Percentiles rank a stretch among this genome's conserved stretches.
Evolutionary conservation across 2,888 invertebrate species (phyloP).

Genomic region (Anoncus sp.): DNA sequence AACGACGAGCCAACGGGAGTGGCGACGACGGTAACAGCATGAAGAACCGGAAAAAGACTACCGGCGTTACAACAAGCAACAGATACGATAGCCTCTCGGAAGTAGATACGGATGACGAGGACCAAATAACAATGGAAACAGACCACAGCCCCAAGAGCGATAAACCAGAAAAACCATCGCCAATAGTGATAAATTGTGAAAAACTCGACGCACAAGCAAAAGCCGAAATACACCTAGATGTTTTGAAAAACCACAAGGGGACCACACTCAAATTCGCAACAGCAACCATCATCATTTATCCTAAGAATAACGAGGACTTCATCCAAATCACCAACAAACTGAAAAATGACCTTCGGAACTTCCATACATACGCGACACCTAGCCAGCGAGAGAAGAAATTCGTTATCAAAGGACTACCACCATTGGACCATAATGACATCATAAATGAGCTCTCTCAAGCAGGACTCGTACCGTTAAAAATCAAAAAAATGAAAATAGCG

Average conservation of each 20-base stretch:
- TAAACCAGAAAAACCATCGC: not conserved
- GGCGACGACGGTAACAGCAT: too few species aligned
- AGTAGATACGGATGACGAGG: not conserved
- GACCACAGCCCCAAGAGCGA: not conserved
- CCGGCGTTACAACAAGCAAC: too few species aligned
- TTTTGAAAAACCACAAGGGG: too few species aligned
- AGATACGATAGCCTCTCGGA: not conserved
- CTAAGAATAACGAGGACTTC: not conserved
- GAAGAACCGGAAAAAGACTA: too few species aligned
- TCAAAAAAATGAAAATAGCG: not conserved
- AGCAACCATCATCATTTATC: not conserved
- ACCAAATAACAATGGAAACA: not conserved
- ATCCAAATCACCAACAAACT: not conserved
- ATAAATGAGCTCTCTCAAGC: not conserved
- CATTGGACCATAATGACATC: not conserved
- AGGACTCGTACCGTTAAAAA: not conserved
- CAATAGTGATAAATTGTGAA: not conserved
- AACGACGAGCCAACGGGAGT: too few species aligned
- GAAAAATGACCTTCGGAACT: not conserved
- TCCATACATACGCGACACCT: slow-evolving; percentile 5
- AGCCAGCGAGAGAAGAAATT: not conserved
- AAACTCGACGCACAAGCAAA: not conserved
- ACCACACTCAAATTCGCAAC: too few species aligned
- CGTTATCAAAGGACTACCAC: slow-evolving; percentile 5
- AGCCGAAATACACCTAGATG: too few species aligned